A percentile compares a stretch with the other conserved stretches of the same genome.
phyloP scores from a whole-genome alignment of 2,888 invertebrate species.

The Pelosia muscerda region DNA sequence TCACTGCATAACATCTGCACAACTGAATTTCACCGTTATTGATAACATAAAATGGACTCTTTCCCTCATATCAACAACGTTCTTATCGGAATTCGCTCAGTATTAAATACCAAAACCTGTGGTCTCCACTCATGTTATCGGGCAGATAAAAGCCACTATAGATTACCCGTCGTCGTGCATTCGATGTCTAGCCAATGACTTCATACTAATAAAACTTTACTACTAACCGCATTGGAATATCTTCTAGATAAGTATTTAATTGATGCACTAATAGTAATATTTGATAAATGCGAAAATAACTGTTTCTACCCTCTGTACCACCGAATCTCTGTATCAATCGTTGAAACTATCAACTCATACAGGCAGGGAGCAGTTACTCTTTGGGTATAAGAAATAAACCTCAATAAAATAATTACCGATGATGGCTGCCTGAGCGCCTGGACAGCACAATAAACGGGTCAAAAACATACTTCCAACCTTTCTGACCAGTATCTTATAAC shows the following conservation, averaged over 20 bases:
- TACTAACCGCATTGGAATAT: constrained; percentile 48
- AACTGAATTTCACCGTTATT: constrained; percentile 48
- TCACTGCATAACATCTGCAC: constrained; percentile 19
- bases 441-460: too few relatives aligned
- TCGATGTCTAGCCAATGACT: constrained; percentile 55
- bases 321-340: background rate
- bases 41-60: constrained; percentile 47
- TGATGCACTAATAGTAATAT: constrained; percentile 14
- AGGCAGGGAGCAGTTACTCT: too few relatives aligned
- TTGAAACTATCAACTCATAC: background rate
- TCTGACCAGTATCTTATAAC: too few relatives aligned
- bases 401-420: too few relatives aligned
- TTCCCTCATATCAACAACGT: constrained; percentile 31
- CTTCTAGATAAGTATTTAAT: constrained; percentile 30
- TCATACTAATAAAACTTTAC: constrained; percentile 58
- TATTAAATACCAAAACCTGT: constrained; percentile 54
- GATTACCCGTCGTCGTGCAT: constrained; percentile 62
- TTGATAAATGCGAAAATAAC: background rate
- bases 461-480: too few relatives aligned
- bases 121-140: constrained; percentile 68
- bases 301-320: background rate
- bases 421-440: too few relatives aligned
- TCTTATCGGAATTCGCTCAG: constrained; percentile 58
- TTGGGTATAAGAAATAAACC: too few relatives aligned
- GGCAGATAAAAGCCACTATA: constrained; percentile 74